These are phyloP conservation scores for Anoura caudifer DNA, from an alignment of 2,113 vertebrate genomes.

Conservation along the genomic window DNA sequence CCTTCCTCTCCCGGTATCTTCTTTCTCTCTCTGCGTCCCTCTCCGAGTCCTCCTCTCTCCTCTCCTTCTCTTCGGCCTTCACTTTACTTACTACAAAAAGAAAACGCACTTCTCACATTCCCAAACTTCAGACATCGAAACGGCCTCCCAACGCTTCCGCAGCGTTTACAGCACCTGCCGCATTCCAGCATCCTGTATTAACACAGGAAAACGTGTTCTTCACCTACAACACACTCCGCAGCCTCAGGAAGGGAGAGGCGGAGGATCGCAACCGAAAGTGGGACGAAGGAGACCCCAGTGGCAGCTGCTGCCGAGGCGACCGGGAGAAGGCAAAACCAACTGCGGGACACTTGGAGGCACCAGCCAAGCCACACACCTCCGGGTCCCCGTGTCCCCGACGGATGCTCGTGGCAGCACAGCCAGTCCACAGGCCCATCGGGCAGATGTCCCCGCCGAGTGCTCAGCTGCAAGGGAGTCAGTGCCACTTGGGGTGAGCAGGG, in stretches of 20 bases:
- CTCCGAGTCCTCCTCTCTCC: constrained; percentile 68
- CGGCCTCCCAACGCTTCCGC: background rate
- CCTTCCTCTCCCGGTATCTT: constrained; percentile 78
- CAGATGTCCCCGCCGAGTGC: background rate
- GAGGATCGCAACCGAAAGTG: background rate
- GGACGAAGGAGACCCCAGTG: background rate
- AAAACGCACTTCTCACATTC: constrained; percentile 7
- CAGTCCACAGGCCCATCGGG: background rate
- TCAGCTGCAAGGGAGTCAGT: background rate
- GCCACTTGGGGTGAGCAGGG: fast-evolving
- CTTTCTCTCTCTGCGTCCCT: constrained; percentile 71
- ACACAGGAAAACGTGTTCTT: background rate
- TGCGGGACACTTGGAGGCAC: too few species aligned
- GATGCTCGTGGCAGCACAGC: background rate
- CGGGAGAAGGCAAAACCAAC: fast-evolving
- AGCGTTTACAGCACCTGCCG: background rate
- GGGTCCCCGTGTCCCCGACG: background rate
- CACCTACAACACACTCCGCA: background rate
- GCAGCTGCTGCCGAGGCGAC: background rate
- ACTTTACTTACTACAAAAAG: constrained; percentile 72
- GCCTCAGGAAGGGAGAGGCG: background rate
- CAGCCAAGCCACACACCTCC: fast-evolving
- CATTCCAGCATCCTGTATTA: background rate
- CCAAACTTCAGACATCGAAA: background rate
- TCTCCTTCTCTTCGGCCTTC: constrained; percentile 74